Percentiles rank a stretch among this genome's conserved stretches.
Evolutionary conservation across 2,113 vertebrate genomes (phyloP).

Genomic region (Smithornis capensis): DNA sequence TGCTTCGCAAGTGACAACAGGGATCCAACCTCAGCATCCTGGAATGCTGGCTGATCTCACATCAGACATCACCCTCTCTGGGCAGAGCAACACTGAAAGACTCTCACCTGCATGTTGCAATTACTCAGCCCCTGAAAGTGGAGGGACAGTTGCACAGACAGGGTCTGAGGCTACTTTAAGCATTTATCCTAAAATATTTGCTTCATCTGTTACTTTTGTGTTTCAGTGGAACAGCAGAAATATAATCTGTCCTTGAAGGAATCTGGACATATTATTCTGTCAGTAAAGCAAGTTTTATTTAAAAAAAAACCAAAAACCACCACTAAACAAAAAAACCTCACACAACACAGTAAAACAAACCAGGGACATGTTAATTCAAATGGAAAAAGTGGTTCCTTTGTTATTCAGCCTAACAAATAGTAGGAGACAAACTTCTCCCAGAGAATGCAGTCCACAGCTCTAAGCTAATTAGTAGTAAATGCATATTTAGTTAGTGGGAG

Average conservation of each 20-base stretch:
- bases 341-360: neutral
- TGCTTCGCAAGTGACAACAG: neutral
- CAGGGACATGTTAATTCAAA: neutral
- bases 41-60: neutral
- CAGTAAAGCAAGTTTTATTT: neutral
- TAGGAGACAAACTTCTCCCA: neutral
- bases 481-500: slow-evolving; percentile 26
- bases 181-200: neutral
- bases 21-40: neutral
- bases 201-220: neutral
- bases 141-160: neutral
- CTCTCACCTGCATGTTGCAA: neutral
- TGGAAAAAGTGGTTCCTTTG: neutral
- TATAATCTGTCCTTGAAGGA: neutral
- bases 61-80: too few species aligned
- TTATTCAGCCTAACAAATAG: neutral
- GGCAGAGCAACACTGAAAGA: neutral
- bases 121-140: neutral
- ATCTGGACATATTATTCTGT: neutral
- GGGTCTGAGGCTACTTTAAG: neutral
- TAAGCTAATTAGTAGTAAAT: slow-evolving; percentile 46
- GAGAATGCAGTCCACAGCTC: neutral
- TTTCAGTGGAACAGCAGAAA: neutral
- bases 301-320: too few species aligned
- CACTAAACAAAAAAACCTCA: neutral